A percentile compares a stretch with the other conserved stretches of the same genome.
Evolutionary conservation across 2,797 vertebrate genomes (phyloP).

Genomic region (Crypturellus tataupa): DNA sequence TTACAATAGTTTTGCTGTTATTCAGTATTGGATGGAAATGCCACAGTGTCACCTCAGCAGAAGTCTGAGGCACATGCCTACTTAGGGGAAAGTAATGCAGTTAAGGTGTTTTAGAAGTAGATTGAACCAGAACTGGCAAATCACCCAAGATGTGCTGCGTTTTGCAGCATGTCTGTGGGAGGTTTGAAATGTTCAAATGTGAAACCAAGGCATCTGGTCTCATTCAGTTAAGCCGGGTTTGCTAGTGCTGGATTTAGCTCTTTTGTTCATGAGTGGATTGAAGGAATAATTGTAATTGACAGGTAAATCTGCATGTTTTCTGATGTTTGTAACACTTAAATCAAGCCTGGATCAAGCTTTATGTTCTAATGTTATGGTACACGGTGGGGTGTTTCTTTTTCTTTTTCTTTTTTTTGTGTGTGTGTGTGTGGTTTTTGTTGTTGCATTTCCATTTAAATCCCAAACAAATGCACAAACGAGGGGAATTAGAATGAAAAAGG

Average conservation of each 20-base stretch:
- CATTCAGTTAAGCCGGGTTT: background rate
- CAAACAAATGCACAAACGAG: background rate
- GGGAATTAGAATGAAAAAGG: background rate
- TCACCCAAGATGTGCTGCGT: background rate
- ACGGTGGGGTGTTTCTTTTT: background rate
- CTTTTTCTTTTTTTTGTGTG: background rate
- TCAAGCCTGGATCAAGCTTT: background rate
- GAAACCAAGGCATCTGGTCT: background rate
- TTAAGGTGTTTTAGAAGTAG: background rate
- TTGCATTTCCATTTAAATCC: background rate
- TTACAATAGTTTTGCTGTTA: background rate
- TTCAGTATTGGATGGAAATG: background rate
- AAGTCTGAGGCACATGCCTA: background rate
- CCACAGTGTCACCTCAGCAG: background rate
- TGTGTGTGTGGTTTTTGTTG: background rate
- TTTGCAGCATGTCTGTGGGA: background rate
- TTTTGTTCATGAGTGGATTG: background rate
- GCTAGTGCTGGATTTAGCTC: background rate
- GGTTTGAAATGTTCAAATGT: background rate
- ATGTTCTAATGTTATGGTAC: fast-evolving
- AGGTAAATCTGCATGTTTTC: background rate
- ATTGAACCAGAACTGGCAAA: background rate
- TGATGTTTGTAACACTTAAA: fast-evolving
- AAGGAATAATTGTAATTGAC: background rate
- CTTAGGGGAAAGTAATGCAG: background rate